Conservation (phyloP, 2,888 invertebrate genomes). For the Drosophila neutralis region DNA sequence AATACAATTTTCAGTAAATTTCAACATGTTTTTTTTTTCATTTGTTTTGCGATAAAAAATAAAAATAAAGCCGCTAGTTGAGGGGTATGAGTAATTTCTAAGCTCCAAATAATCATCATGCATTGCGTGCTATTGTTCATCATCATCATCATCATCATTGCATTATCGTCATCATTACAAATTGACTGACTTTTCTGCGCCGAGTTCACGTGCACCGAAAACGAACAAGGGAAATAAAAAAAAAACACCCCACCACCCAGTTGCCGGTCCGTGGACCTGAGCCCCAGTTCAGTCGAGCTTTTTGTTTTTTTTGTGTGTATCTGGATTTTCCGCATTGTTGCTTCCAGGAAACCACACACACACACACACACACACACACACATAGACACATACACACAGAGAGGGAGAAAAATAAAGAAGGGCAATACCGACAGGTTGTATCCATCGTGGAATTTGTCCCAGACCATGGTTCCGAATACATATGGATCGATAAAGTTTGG, state of each 20-base stretch:
- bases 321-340: slow-evolving; percentile 51
- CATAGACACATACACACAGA: not conserved
- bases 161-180: slow-evolving; percentile 6
- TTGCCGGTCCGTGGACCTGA: slow-evolving; percentile 1
- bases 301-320: slow-evolving; percentile 35
- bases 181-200: not conserved
- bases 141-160: not conserved
- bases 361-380: slow-evolving; percentile 6
- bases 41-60: not conserved
- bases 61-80: not conserved
- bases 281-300: slow-evolving; percentile 13
- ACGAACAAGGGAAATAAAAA: not conserved
- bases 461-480: slow-evolving; percentile 66
- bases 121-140: not conserved
- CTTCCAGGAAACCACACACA: slow-evolving; percentile 54
- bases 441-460: slow-evolving; percentile 75
- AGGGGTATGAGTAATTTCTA: not conserved
- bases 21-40: not conserved
- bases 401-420: slow-evolving; percentile 35
- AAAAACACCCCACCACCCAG: slow-evolving; percentile 1
- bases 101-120: not conserved
- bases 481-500: slow-evolving; percentile 58
- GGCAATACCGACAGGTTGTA: slow-evolving; percentile 62
- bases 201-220: slow-evolving; percentile 14
- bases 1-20: not conserved